Conservation (phyloP, 2,888 invertebrate species). For the Drosophila borealis region DNA sequence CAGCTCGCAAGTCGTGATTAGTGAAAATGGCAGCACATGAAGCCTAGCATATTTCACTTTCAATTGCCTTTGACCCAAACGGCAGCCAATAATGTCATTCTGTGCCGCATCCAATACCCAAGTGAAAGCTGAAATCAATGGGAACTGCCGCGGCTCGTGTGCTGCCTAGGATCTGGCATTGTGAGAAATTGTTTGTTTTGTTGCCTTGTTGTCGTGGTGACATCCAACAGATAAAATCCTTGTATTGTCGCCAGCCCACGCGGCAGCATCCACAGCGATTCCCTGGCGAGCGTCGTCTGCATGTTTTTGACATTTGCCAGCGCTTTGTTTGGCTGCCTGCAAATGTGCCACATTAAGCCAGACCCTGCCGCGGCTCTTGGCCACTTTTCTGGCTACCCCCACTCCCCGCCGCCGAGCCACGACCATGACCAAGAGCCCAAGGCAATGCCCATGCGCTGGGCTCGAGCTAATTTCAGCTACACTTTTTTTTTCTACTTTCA, state of each 20-base stretch:
- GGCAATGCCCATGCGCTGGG: constrained; percentile 42
- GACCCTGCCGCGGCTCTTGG: constrained; percentile 1
- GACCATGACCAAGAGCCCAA: neutral
- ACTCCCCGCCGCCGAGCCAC: neutral
- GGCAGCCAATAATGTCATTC: constrained; percentile 57
- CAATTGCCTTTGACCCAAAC: constrained; percentile 67
- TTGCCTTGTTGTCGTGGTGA: constrained; percentile 48
- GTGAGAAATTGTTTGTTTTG: constrained; percentile 59
- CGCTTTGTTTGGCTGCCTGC: constrained; percentile 34
- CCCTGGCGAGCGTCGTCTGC: constrained; percentile 21
- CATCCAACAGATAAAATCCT: constrained; percentile 69
- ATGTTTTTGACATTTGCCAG: constrained; percentile 46
- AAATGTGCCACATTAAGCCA: constrained; percentile 58
- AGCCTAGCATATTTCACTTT: constrained; percentile 41
- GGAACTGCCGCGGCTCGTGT: too few species aligned
- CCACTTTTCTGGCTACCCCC: constrained; percentile 22
- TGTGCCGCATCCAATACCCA: constrained; percentile 43
- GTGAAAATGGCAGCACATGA: constrained; percentile 50
- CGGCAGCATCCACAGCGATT: constrained; percentile 2
- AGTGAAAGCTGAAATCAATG: constrained; percentile 57
- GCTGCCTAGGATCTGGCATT: constrained; percentile 38
- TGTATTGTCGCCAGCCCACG: constrained; percentile 35
- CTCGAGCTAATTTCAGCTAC: constrained; percentile 54
- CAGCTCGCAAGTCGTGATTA: constrained; percentile 44
- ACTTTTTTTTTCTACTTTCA: constrained; percentile 63